Conservation (phyloP, 2,888 invertebrate genomes). For the Frankliniella fusca region DNA sequence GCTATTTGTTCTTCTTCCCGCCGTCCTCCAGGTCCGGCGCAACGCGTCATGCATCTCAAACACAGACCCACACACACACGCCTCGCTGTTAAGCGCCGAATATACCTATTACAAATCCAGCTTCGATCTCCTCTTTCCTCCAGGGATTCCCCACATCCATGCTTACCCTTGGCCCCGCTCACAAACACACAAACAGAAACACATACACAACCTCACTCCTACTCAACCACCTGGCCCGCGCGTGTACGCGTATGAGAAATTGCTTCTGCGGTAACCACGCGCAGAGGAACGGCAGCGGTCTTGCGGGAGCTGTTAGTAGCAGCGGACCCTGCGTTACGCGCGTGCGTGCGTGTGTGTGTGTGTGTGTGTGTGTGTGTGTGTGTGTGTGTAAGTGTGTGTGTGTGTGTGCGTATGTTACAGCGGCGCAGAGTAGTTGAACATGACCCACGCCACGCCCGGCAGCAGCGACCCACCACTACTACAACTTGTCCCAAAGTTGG, state of each 20-base stretch:
- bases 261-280: neutral
- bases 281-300: neutral
- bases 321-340: no score
- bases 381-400: neutral
- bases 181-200: neutral
- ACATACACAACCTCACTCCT: neutral
- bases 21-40: neutral
- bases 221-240: neutral
- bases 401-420: neutral
- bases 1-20: neutral
- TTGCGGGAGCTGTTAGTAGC: neutral
- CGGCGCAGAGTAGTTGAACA: neutral
- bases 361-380: neutral
- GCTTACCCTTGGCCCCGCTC: no score
- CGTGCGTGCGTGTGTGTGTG: neutral
- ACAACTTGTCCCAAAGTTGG: neutral
- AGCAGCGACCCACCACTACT: neutral
- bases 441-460: neutral
- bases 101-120: no score
- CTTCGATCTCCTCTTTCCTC: no score
- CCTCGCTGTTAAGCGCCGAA: no score
- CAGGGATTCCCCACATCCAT: no score
- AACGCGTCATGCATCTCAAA: neutral
- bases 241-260: constrained; percentile 18
- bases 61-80: neutral